Evolutionary conservation across 2,888 invertebrate genomes (phyloP).

Genomic region (Aporophyla lueneburgensis): DNA sequence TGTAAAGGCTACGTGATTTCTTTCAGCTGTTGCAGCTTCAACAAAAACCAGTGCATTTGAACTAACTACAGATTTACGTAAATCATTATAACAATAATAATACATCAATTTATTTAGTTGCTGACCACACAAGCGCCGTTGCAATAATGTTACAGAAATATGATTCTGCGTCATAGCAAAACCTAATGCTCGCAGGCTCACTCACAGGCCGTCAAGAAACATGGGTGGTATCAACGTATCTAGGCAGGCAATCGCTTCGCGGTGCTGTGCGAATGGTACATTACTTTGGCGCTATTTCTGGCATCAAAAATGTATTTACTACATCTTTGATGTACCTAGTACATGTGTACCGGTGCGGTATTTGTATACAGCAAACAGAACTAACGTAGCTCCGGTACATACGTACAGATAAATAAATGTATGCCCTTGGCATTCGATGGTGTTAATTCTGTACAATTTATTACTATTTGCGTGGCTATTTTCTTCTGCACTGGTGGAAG

Average conservation of each 20-base stretch:
- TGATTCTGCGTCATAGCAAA: slow-evolving; percentile 56
- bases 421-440: slow-evolving; percentile 57
- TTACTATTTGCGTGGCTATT: slow-evolving; percentile 12
- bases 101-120: slow-evolving; percentile 29
- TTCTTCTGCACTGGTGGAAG: slow-evolving; percentile 10
- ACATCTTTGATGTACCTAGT: slow-evolving; percentile 30
- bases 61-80: neutral
- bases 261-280: slow-evolving; percentile 43
- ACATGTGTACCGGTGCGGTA: slow-evolving; percentile 13
- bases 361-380: slow-evolving; percentile 49
- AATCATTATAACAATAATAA: slow-evolving; percentile 20
- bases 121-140: slow-evolving; percentile 49
- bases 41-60: slow-evolving; percentile 14
- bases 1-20: slow-evolving; percentile 22
- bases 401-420: slow-evolving; percentile 53
- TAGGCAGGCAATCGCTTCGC: slow-evolving; percentile 51
- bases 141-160: slow-evolving; percentile 52
- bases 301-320: slow-evolving; percentile 55
- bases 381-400: slow-evolving; percentile 29
- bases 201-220: slow-evolving; percentile 42
- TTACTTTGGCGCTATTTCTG: slow-evolving; percentile 58
- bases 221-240: slow-evolving; percentile 40
- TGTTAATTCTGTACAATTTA: slow-evolving; percentile 26
- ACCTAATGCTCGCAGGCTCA: slow-evolving; percentile 45
- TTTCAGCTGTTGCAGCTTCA: slow-evolving; percentile 37